Base-by-base conservation (phyloP, 1,140 invertebrate species). In the Solenopsis fugax region DNA sequence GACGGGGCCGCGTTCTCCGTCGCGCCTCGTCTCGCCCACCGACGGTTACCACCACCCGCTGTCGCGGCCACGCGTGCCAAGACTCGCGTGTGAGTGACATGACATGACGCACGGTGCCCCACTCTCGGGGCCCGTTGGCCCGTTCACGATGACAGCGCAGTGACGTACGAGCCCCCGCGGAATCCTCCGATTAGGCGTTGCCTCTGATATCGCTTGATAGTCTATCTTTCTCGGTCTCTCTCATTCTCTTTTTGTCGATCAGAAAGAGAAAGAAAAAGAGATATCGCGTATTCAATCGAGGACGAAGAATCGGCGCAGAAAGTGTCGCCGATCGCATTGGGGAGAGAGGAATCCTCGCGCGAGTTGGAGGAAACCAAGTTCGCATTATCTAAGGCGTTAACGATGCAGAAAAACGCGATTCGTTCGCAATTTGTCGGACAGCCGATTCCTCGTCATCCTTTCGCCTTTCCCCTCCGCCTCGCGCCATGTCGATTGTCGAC, bases 61-160 rank as follows among this genome's bases (percentile, higher is more conserved):
- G 86, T 82, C 76, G 80, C 56, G 77, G 76, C 75, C 87, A 87
- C 88, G 88, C 87, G 82, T 88, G 81, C 87, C 81, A 77, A 89
- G 87, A 64, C 67, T 85, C 81, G 48, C 37, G 50, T 67, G 52
- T 67, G 52, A 71, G 69, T 90, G 88, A 90, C 88, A 37, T 37
- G 60, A 89, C 81, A 54, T 78, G 48, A 41, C 21, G 9, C 41
- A 21, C 24, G 21, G 48, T n/a, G 13, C 29, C 58, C 58, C 12
- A 21, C 71, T 73, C 50, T 29, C 71, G 69, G 24, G 24, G 54
- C 21, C n/a, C 29, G 37, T 60, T 12, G 24, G 54, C 21, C n/a
- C 29, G 37, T 60, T 12, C n/a, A 56, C 45, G 71, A 75, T 76
- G 81, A 85, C 81, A 76, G 69, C 54, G 81, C 81, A 52, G 37